Base-by-base conservation (phyloP, 2,797 vertebrate species). In the Etheostoma perlongum region DNA sequence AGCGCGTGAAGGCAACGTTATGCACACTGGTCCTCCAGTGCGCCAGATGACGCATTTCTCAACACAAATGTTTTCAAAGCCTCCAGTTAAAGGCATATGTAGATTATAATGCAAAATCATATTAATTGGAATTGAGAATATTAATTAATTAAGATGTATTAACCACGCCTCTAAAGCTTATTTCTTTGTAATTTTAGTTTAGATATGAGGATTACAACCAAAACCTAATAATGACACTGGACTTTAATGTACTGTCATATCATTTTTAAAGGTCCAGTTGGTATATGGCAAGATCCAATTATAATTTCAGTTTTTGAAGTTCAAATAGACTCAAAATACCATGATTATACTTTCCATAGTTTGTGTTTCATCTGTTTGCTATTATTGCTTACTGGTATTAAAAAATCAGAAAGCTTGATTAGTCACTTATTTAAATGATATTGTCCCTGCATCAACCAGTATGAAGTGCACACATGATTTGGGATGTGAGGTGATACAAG, bases 11-110 rank as follows among this genome's bases (percentile, higher is more conserved):
- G 10, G 70, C 1, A 52, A 16, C 85, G 78, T 59, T 13, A 44
- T 1, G 73, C 36, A 61, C 46, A n/a, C 42, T 14, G 46, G 74
- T 81, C 84, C 86, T 92, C 92, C 92, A 7, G 63, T 40, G 44
- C 82, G 40, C 67, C 72, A 93, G 89, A 85, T 85, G 86, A 54
- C 88, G 88, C 88, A 23, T 73, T 82, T 86, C 55, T 57, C 8
- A 18, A 54, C 44, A 25, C 13, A 27, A 1, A 75, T 1, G 12
- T 47, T 54, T 65, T 15, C 9, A 58, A 64, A 46, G 36, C 36
- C 40, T 42, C 15, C 13, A 1, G 30, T 51, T 46, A 19, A 72
- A 63, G 33, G 0, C 25, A 23, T 27, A 25, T 10, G n/a, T 46
- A 48, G 10, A 55, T 72, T 58, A 13, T 6, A 33, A 2, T 47